Percentiles rank a stretch among this genome's conserved stretches.
Evolutionary conservation across 2,888 invertebrate species (phyloP).

Genomic region (Acleris laterana): DNA sequence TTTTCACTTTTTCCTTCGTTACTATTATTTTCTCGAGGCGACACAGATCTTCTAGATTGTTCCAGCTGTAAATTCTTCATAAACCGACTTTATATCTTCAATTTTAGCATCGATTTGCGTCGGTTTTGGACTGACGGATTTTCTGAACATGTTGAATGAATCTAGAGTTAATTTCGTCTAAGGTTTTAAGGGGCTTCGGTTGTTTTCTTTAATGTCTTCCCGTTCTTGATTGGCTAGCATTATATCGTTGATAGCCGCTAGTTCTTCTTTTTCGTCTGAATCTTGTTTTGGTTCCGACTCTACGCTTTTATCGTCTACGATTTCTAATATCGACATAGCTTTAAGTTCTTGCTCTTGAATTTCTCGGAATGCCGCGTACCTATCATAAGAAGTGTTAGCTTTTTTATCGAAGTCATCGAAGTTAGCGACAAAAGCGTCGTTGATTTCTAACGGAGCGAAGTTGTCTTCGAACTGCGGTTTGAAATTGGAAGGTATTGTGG

Average conservation of each 20-base stretch:
- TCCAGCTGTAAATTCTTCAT: slow-evolving; percentile 76
- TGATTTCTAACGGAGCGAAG: slow-evolving; percentile 74
- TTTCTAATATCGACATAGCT: slow-evolving; percentile 67
- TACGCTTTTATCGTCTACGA: slow-evolving; percentile 50
- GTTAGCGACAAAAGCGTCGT: slow-evolving; percentile 86
- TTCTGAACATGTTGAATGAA: slow-evolving; percentile 73
- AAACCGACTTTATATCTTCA: slow-evolving; percentile 75
- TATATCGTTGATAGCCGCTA: slow-evolving; percentile 63
- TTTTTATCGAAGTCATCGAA: slow-evolving; percentile 86
- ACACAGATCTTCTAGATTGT: slow-evolving; percentile 66
- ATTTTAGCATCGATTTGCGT: slow-evolving; percentile 74
- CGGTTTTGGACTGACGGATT: slow-evolving; percentile 77
- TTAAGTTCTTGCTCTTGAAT: slow-evolving; percentile 90
- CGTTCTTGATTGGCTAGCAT: slow-evolving; percentile 59
- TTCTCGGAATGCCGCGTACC: slow-evolving; percentile 95
- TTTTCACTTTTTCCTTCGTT: slow-evolving; percentile 72
- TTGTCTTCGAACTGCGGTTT: slow-evolving; percentile 87
- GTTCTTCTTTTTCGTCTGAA: slow-evolving; percentile 69
- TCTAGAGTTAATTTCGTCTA: slow-evolving; percentile 73
- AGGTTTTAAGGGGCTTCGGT: slow-evolving; percentile 68
- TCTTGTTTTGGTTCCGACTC: slow-evolving; percentile 65
- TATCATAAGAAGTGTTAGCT: slow-evolving; percentile 87
- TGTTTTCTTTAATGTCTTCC: slow-evolving; percentile 59
- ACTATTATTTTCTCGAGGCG: slow-evolving; percentile 76
- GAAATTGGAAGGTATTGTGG: slow-evolving; percentile 54